A percentile compares a stretch with the other conserved stretches of the same genome.
These are phyloP conservation scores for Dendrolimus punctatus DNA, from an alignment of 1,140 invertebrate genomes.

Conservation along the genomic window DNA sequence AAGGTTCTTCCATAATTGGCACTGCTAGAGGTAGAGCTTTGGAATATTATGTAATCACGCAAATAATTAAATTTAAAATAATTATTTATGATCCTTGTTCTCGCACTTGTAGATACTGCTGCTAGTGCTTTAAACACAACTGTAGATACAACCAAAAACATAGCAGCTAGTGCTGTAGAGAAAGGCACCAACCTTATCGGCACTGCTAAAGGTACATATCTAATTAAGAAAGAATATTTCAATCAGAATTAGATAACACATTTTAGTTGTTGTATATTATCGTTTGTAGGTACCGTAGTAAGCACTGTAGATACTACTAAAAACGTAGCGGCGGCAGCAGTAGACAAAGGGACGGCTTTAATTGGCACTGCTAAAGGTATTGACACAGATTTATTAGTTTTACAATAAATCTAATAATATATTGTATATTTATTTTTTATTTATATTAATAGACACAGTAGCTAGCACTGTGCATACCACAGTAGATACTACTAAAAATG, in stretches of 20 bases:
- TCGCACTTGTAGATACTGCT: slow-evolving; percentile 24
- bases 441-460: slow-evolving; percentile 21
- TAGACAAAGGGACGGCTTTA: slow-evolving; percentile 16
- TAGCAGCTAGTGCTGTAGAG: slow-evolving; percentile 20
- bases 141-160: slow-evolving; percentile 21
- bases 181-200: slow-evolving; percentile 20
- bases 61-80: slow-evolving; percentile 1
- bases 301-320: slow-evolving; percentile 19
- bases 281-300: neutral
- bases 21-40: slow-evolving; percentile 38
- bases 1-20: slow-evolving; percentile 29
- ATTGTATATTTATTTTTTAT: slow-evolving; percentile 3
- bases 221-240: neutral
- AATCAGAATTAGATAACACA: no score
- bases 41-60: slow-evolving; percentile 1
- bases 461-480: slow-evolving; percentile 23
- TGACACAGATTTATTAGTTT: slow-evolving; percentile 1
- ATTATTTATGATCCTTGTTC: slow-evolving; percentile 3
- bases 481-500: slow-evolving; percentile 42
- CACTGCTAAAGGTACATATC: slow-evolving; percentile 19
- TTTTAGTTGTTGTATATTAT: no score
- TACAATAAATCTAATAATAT: neutral
- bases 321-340: slow-evolving; percentile 17
- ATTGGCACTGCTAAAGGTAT: slow-evolving; percentile 20
- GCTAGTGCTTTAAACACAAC: slow-evolving; percentile 16